phyloP scores from a whole-genome alignment of 2,888 invertebrate genomes.

The Drosophila lutescens region DNA sequence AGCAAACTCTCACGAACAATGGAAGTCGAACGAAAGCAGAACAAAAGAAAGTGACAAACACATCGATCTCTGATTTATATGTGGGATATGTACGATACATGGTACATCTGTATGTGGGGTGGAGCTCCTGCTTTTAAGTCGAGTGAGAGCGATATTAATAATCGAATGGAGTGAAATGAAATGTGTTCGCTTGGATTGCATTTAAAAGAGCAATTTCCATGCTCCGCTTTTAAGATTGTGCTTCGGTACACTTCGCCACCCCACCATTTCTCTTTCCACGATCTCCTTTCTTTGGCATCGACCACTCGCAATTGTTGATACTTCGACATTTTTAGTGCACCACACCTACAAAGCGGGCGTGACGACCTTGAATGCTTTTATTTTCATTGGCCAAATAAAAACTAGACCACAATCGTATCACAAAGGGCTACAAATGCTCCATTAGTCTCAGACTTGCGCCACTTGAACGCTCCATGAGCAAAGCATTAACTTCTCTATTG shows the following conservation, averaged over 20 bases:
- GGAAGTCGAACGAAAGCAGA: constrained; percentile 38
- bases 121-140: constrained; percentile 23
- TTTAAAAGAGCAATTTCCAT: constrained; percentile 43
- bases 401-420: constrained; percentile 29
- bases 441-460: constrained; percentile 11
- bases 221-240: constrained; percentile 43
- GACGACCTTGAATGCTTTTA: constrained; percentile 28
- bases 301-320: neutral
- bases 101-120: constrained; percentile 1
- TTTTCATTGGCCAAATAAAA: constrained; percentile 22
- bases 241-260: too few species aligned
- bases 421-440: constrained; percentile 17
- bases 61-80: constrained; percentile 15
- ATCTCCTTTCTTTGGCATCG: constrained; percentile 9
- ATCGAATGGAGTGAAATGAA: constrained; percentile 31
- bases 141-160: constrained; percentile 55
- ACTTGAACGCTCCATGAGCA: constrained; percentile 19
- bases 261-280: constrained; percentile 6
- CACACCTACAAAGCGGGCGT: constrained; percentile 8
- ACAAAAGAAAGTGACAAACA: constrained; percentile 68
- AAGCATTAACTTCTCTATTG: constrained; percentile 7
- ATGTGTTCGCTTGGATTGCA: constrained; percentile 26
- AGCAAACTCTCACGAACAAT: constrained; percentile 39
- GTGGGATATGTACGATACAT: neutral
- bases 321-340: constrained; percentile 11